A percentile compares a stretch with the other conserved stretches of the same genome.
phyloP scores from a whole-genome alignment of 1,140 invertebrate species.

The Drosophila chauvacae region DNA sequence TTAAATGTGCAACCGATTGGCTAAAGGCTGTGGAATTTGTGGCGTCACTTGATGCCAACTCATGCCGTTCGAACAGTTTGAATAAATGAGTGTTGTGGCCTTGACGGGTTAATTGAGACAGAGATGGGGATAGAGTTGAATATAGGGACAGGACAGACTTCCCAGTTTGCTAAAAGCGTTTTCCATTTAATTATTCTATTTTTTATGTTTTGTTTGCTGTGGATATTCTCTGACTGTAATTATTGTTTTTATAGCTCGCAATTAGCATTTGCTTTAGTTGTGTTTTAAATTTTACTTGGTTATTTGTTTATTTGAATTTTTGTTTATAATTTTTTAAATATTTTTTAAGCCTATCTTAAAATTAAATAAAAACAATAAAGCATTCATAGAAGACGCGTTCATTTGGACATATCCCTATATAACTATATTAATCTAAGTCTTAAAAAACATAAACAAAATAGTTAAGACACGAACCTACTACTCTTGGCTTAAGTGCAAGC shows the following conservation, averaged over 20 bases:
- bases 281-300: not conserved
- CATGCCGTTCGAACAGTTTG: conserved; percentile 5
- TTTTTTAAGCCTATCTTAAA: no score
- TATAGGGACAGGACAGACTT: conserved; percentile 3
- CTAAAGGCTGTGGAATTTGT: conserved; percentile 1
- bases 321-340: no score
- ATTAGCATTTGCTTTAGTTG: not conserved
- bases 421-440: no score
- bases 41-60: conserved; percentile 1
- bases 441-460: no score
- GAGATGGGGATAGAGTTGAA: not conserved
- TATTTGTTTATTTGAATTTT: not conserved
- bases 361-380: no score
- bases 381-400: no score
- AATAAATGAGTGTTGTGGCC: conserved; percentile 32
- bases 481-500: no score
- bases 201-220: not conserved
- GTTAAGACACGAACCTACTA: no score
- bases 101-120: conserved; percentile 17
- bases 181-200: not conserved
- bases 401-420: no score
- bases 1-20: conserved; percentile 2
- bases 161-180: conserved; percentile 23
- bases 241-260: not conserved
- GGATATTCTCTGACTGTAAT: not conserved